phyloP scores from a whole-genome alignment of 1,140 invertebrate species.

The Campodea augens region DNA sequence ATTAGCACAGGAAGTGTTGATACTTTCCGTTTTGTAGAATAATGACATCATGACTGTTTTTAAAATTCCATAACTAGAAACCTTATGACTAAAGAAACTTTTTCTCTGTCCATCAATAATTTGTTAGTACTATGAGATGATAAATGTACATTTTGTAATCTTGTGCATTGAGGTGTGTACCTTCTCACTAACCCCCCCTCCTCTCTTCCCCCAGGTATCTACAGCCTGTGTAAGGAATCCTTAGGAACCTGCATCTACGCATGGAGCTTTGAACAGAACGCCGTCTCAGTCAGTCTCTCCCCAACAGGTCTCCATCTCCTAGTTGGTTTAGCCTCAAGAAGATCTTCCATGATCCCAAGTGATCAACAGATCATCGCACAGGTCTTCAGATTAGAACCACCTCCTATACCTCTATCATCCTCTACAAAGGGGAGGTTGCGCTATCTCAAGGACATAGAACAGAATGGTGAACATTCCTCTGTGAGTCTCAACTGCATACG shows the following conservation, averaged over 20 bases:
- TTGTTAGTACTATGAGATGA: no score
- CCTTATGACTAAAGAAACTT: no score
- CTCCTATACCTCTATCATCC: constrained; percentile 7
- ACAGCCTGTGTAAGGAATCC: constrained; percentile 49
- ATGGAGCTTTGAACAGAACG: constrained; percentile 51
- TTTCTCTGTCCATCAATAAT: no score
- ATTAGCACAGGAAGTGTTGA: no score
- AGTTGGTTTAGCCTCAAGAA: constrained; percentile 49
- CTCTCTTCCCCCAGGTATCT: constrained; percentile 39
- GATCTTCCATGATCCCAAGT: constrained; percentile 28
- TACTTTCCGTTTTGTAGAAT: no score
- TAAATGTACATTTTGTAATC: no score
- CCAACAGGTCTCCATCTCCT: constrained; percentile 53
- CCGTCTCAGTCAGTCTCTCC: constrained; percentile 62
- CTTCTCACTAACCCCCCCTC: no score
- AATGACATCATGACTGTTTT: no score
- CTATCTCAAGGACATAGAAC: constrained; percentile 37
- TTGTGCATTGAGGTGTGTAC: no score
- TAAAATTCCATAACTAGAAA: no score
- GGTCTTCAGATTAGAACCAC: constrained; percentile 23
- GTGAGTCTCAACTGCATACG: constrained; percentile 62
- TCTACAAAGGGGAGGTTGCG: constrained; percentile 23
- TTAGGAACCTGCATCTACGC: constrained; percentile 56
- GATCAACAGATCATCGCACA: constrained; percentile 43
- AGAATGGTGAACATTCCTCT: constrained; percentile 34